Evolutionary conservation across 2,797 vertebrate species (phyloP).

Genomic region (Chiroxiphia lanceolata): DNA sequence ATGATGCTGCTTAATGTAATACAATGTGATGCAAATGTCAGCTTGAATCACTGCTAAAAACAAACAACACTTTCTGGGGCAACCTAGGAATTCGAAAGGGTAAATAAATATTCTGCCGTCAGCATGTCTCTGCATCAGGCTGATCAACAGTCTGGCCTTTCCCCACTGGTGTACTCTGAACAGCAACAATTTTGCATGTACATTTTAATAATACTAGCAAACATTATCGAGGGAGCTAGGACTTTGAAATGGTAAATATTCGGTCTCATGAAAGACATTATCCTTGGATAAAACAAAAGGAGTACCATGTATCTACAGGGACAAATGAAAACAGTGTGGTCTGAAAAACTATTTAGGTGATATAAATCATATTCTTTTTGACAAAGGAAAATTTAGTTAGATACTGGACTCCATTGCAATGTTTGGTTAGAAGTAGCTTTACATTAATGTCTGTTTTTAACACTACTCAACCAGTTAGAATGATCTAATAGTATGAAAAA

Average conservation of each 20-base stretch:
- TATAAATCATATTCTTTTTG: not conserved
- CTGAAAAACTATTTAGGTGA: not conserved
- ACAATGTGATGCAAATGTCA: not conserved
- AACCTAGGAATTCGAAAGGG: not conserved
- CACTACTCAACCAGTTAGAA: not conserved
- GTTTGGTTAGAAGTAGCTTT: not conserved
- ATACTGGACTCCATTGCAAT: not conserved
- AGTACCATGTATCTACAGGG: not conserved
- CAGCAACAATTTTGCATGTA: not conserved
- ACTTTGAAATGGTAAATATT: not conserved
- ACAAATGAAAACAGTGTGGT: not conserved
- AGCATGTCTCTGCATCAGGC: not conserved
- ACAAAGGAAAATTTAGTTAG: not conserved
- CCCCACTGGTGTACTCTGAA: not conserved
- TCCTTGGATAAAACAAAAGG: not conserved
- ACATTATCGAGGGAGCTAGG: not conserved
- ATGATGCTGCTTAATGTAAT: not conserved
- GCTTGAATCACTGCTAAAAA: slow-evolving; percentile 22
- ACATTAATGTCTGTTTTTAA: not conserved
- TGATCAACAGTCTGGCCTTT: not conserved
- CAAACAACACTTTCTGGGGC: not conserved
- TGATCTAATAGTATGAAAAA: not conserved
- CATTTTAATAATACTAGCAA: not conserved
- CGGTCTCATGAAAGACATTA: not conserved
- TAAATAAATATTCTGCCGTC: slow-evolving; percentile 40